Percentiles rank a stretch among this genome's conserved stretches.
phyloP scores from a whole-genome alignment of 2,113 vertebrate genomes.

The Equus quagga region DNA sequence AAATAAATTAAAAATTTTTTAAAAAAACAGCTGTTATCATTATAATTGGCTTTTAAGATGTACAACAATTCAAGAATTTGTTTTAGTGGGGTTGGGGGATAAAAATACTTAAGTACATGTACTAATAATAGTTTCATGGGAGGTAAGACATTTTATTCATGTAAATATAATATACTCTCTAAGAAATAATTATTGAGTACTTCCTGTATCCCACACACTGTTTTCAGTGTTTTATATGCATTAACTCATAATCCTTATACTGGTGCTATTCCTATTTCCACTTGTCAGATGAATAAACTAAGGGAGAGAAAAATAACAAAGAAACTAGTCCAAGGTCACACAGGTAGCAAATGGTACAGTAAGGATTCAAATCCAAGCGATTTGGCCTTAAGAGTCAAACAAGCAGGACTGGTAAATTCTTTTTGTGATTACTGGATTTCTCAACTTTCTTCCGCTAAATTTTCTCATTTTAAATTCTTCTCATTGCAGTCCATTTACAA shows the following conservation, averaged over 20 bases:
- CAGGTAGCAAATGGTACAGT: neutral
- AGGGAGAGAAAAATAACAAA: constrained; percentile 1
- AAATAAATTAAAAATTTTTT: too few relatives aligned
- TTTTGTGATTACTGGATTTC: neutral
- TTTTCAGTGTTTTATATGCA: constrained; percentile 38
- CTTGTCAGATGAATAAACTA: constrained; percentile 42
- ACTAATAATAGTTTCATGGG: neutral
- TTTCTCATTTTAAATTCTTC: neutral
- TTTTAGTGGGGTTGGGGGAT: neutral
- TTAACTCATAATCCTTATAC: constrained; percentile 41
- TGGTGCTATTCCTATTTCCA: neutral
- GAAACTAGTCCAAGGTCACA: constrained; percentile 17
- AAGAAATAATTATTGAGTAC: constrained; percentile 11
- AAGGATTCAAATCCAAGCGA: neutral
- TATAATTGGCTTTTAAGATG: constrained; percentile 24
- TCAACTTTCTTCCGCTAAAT: neutral
- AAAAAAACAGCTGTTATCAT: neutral
- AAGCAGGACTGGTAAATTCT: neutral
- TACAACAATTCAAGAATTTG: neutral
- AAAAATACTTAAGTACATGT: neutral
- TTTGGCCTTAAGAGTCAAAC: neutral
- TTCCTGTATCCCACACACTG: neutral
- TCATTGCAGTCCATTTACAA: neutral
- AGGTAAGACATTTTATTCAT: neutral
- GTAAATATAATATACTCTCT: neutral